Evolutionary conservation across 37 sponge, comb jelly and placozoan species (phyloP).

Genomic region (Tethya wilhelma): DNA sequence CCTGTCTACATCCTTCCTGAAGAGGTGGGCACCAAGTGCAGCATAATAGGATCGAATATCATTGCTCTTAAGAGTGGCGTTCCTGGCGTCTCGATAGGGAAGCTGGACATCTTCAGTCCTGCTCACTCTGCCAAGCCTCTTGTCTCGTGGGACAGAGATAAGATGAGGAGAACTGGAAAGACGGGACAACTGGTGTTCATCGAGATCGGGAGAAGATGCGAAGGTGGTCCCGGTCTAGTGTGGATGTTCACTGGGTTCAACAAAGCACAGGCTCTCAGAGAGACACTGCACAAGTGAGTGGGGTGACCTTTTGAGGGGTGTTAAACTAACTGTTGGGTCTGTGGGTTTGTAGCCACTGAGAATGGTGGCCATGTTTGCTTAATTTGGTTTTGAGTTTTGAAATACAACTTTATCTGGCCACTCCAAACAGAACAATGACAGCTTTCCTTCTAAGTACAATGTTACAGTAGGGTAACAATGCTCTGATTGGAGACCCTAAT

Average conservation of each 20-base stretch:
- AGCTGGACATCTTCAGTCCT: constrained; percentile 46
- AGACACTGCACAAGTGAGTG: constrained; percentile 67
- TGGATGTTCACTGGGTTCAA: constrained; percentile 68
- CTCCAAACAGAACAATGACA: no score
- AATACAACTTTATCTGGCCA: no score
- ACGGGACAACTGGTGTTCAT: constrained; percentile 74
- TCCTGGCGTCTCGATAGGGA: constrained; percentile 7
- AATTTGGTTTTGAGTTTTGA: no score
- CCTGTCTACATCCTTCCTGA: constrained; percentile 62
- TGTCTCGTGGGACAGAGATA: constrained; percentile 74
- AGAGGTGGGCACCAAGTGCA: constrained; percentile 48
- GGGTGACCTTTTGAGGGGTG: neutral
- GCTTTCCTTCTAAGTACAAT: no score
- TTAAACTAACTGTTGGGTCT: no score
- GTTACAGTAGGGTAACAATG: no score
- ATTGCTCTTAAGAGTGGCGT: constrained; percentile 36
- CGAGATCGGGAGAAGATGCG: constrained; percentile 75
- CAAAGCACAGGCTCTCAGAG: constrained; percentile 46
- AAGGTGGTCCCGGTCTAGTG: constrained; percentile 71
- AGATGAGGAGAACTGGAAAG: constrained; percentile 73
- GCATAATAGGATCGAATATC: constrained; percentile 41
- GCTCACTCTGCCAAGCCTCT: constrained; percentile 34
- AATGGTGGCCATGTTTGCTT: no score
- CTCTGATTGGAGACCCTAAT: no score
- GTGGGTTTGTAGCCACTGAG: no score